Evolutionary conservation across 2,113 vertebrate species (phyloP).

Genomic region (Romanogobio albipinnatus): DNA sequence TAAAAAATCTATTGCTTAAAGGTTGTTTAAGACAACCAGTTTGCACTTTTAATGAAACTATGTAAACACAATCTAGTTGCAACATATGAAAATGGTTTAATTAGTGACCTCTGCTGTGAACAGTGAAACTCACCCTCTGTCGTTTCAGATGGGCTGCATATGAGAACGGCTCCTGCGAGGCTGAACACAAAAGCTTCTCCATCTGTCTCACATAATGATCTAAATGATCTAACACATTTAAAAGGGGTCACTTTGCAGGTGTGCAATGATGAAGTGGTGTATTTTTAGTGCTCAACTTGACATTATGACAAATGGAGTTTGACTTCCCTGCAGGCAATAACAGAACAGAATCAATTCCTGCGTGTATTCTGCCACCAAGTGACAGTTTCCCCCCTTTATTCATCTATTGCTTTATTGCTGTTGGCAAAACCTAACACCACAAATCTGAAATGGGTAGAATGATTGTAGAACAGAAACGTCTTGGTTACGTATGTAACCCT

Average conservation of each 20-base stretch:
- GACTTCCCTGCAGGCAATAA: slow-evolving; percentile 44
- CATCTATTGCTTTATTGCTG: slow-evolving; percentile 13
- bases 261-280: slow-evolving; percentile 32
- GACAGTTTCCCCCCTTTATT: not conserved
- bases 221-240: slow-evolving; percentile 44
- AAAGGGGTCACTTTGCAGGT: slow-evolving; percentile 50
- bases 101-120: not conserved
- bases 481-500: too few species aligned
- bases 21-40: not conserved
- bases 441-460: not conserved
- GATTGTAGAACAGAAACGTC: not conserved
- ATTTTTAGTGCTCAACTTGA: slow-evolving; percentile 53
- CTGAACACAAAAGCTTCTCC: slow-evolving; percentile 22
- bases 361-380: slow-evolving; percentile 19
- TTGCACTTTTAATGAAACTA: not conserved
- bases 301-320: slow-evolving; percentile 47
- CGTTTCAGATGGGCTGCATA: slow-evolving; percentile 11
- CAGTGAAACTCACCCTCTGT: not conserved
- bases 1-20: not conserved
- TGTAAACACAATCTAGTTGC: not conserved
- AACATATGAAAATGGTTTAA: not conserved
- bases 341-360: slow-evolving; percentile 27
- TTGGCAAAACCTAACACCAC: not conserved
- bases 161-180: slow-evolving; percentile 6
- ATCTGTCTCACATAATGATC: slow-evolving; percentile 21